Percentiles rank a stretch among this genome's conserved stretches.
Evolutionary conservation across 2,888 invertebrate genomes (phyloP).

Genomic region (Campoplex capitator): DNA sequence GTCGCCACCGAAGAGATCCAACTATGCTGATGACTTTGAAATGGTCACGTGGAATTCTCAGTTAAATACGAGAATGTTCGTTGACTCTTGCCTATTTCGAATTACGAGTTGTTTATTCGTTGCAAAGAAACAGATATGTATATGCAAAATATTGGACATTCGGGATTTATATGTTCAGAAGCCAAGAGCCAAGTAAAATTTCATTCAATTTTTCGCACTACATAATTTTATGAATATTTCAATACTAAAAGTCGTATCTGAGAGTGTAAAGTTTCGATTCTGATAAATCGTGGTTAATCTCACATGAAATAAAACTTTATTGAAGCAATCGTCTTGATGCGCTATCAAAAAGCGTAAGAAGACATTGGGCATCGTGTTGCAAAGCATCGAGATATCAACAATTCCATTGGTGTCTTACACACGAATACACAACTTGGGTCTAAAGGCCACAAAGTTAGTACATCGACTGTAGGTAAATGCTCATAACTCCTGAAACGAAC

Average conservation of each 20-base stretch:
- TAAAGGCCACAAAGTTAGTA: conserved; percentile 59
- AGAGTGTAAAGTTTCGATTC: conserved; percentile 1
- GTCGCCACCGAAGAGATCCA: conserved; percentile 72
- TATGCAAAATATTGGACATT: neutral
- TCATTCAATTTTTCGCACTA: neutral
- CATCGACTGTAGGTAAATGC: conserved; percentile 65
- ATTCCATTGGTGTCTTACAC: conserved; percentile 28
- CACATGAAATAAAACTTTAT: conserved; percentile 42
- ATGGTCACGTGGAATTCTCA: conserved; percentile 63
- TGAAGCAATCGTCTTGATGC: conserved; percentile 47
- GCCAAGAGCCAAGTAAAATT: neutral
- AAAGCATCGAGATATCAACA: conserved; percentile 7
- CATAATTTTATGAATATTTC: neutral
- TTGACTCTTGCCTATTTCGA: neutral
- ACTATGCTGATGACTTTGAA: conserved; percentile 78
- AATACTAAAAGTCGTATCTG: neutral
- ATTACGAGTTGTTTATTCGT: neutral
- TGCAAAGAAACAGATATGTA: neutral
- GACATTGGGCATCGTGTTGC: neutral
- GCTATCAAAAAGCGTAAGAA: conserved; percentile 44
- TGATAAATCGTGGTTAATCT: conserved; percentile 22
- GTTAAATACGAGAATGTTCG: neutral
- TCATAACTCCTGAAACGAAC: conserved; percentile 72
- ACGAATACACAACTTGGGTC: conserved; percentile 7
- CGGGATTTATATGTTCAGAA: neutral